Percentiles rank a stretch among this genome's conserved stretches.
These are phyloP conservation scores for Monopis laevigella DNA, from an alignment of 2,888 invertebrate species.

Conservation along the genomic window DNA sequence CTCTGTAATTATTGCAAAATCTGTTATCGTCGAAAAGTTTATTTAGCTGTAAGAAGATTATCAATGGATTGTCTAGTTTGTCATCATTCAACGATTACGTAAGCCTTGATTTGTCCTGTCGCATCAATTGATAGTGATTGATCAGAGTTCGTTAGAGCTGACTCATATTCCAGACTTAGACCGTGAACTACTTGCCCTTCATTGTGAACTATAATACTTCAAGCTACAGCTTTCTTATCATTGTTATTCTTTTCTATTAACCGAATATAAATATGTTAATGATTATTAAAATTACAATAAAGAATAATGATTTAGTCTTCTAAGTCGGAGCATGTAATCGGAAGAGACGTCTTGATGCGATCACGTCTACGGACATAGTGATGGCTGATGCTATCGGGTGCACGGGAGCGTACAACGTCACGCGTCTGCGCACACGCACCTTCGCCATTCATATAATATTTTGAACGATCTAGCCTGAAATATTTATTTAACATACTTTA, in stretches of 20 bases:
- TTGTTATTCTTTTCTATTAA: no score
- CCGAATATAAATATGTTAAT: no score
- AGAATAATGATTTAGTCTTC: conserved; percentile 5
- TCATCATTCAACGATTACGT: conserved; percentile 37
- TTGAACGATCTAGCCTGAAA: conserved; percentile 27
- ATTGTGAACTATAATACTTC: conserved; percentile 4
- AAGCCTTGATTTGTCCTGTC: conserved; percentile 23
- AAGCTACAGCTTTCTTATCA: no score
- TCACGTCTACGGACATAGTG: conserved; percentile 18
- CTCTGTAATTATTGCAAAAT: no score
- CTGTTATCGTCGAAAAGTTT: no score
- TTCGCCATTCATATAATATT: conserved; percentile 22
- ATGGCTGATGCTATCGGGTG: no score
- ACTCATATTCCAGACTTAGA: conserved; percentile 13
- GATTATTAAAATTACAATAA: neutral
- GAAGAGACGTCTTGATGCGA: conserved; percentile 11
- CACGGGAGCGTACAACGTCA: conserved; percentile 34
- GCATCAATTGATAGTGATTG: conserved; percentile 49
- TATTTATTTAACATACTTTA: conserved; percentile 7
- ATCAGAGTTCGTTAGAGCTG: conserved; percentile 28
- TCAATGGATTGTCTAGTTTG: no score
- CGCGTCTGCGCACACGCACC: conserved; percentile 31
- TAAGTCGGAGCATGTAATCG: conserved; percentile 13
- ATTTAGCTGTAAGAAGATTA: no score
- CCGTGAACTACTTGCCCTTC: conserved; percentile 15